phyloP scores from a whole-genome alignment of 2,797 vertebrate genomes.

The Phaenicophaeus curvirostris region DNA sequence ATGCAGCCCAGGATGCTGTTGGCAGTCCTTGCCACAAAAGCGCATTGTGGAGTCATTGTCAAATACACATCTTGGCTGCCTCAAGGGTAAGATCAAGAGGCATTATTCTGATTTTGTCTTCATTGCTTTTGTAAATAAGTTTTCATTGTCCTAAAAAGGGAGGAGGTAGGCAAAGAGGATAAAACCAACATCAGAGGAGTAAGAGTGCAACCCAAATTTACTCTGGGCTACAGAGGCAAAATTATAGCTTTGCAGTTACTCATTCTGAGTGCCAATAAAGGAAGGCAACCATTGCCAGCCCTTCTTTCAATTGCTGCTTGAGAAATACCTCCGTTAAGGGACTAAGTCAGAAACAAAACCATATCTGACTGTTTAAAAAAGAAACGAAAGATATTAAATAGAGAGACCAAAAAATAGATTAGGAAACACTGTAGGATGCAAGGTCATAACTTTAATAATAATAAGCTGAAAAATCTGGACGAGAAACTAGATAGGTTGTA shows the following conservation, averaged over 20 bases:
- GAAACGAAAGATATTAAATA: neutral
- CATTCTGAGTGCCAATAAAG: neutral
- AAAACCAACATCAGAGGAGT: neutral
- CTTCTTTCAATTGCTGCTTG: neutral
- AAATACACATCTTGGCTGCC: neutral
- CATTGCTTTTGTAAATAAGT: neutral
- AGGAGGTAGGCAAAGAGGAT: neutral
- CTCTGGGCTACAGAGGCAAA: neutral
- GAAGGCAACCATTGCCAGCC: neutral
- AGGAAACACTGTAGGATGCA: neutral
- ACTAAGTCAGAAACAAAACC: neutral
- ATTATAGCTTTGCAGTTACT: neutral
- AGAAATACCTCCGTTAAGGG: neutral
- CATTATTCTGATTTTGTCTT: neutral
- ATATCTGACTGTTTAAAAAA: neutral
- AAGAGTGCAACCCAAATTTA: neutral
- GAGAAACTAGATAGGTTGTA: neutral
- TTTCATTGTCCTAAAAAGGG: neutral
- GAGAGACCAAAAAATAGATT: neutral
- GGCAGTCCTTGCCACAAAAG: neutral
- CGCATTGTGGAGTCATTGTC: neutral
- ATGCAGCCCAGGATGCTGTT: neutral
- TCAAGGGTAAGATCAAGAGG: neutral
- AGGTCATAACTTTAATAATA: neutral
- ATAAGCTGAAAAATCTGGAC: neutral